Conservation (phyloP, 2,113 vertebrate genomes). For the Campylomormyrus numenius region DNA sequence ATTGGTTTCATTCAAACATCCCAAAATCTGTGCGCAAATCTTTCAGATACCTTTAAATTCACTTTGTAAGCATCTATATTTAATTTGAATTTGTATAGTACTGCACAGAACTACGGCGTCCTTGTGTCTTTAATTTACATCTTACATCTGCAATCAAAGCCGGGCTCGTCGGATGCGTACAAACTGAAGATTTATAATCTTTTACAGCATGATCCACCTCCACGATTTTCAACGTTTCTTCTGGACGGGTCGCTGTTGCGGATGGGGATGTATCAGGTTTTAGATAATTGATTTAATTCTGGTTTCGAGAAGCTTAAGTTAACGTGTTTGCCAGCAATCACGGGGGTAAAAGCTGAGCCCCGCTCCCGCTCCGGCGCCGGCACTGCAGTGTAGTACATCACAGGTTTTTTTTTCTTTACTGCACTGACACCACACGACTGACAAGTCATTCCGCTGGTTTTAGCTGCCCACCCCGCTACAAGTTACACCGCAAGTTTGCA, state of each 20-base stretch:
- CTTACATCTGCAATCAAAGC: background rate
- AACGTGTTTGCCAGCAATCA: constrained; percentile 12
- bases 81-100: background rate
- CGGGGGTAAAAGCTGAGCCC: background rate
- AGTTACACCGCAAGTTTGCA: background rate
- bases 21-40: background rate
- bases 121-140: background rate
- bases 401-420: constrained; percentile 33
- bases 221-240: background rate
- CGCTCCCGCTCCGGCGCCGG: constrained; percentile 43
- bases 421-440: constrained; percentile 54
- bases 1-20: background rate
- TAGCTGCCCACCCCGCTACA: background rate
- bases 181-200: background rate
- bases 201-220: background rate
- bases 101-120: background rate
- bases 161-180: constrained; percentile 2
- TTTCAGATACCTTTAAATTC: background rate
- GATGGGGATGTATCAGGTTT: background rate
- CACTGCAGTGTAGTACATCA: constrained; percentile 76
- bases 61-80: background rate
- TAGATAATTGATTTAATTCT: background rate
- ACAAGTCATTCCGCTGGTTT: constrained; percentile 35
- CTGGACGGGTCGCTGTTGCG: background rate
- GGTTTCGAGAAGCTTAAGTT: background rate